These are phyloP conservation scores for Cheilosia vulpina DNA, from an alignment of 2,888 invertebrate species.

Conservation along the genomic window DNA sequence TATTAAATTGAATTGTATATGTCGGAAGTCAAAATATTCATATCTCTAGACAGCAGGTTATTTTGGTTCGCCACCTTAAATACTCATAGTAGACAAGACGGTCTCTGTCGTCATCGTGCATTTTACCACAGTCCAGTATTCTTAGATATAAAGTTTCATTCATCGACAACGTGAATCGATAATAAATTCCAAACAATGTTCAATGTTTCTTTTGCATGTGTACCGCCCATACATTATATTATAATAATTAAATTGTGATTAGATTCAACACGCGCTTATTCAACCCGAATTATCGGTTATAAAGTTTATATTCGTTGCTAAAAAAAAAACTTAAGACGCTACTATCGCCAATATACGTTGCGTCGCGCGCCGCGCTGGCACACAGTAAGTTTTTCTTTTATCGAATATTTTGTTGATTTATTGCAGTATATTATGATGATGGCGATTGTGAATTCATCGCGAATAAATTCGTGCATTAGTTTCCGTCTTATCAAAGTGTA, in stretches of 20 bases:
- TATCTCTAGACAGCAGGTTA: slow-evolving; percentile 16
- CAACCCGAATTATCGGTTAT: slow-evolving; percentile 30
- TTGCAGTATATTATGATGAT: slow-evolving; percentile 5
- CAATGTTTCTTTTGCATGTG: slow-evolving; percentile 44
- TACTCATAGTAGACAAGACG: slow-evolving; percentile 19
- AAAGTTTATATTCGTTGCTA: slow-evolving; percentile 1
- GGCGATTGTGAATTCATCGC: not conserved
- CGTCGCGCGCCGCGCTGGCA: not conserved
- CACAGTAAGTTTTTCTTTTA: not conserved
- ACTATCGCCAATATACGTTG: not conserved
- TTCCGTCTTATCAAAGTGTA: too few species aligned
- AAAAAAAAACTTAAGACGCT: not conserved
- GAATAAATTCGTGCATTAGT: too few species aligned
- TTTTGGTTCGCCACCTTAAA: slow-evolving; percentile 21
- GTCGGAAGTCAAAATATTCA: slow-evolving; percentile 20
- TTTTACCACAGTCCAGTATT: slow-evolving; percentile 9
- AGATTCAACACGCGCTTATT: slow-evolving; percentile 39
- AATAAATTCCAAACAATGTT: slow-evolving; percentile 25
- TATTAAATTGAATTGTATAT: not conserved
- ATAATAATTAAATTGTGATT: slow-evolving; percentile 42
- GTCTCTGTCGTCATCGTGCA: slow-evolving; percentile 30
- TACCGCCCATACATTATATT: slow-evolving; percentile 47
- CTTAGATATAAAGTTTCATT: slow-evolving; percentile 59
- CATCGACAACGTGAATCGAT: slow-evolving; percentile 54
- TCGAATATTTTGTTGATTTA: slow-evolving; percentile 24